phyloP scores from a whole-genome alignment of 2,797 vertebrate genomes.

The Melanotaenia parkinsoni region DNA sequence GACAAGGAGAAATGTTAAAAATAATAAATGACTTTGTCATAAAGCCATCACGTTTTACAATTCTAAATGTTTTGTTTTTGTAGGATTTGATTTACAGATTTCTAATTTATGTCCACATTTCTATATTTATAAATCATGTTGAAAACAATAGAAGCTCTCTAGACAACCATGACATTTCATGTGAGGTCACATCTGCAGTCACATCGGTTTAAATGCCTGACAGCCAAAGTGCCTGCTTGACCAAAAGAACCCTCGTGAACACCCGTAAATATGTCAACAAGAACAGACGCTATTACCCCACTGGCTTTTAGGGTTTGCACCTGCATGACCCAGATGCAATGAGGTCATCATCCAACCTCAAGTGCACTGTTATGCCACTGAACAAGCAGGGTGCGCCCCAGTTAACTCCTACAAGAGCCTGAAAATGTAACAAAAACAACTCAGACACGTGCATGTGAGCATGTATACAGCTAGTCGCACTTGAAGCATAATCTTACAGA shows the following conservation, averaged over 20 bases:
- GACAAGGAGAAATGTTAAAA: slow-evolving; percentile 17
- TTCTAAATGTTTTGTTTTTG: slow-evolving; percentile 18
- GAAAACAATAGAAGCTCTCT: slow-evolving; percentile 34
- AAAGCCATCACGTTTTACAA: slow-evolving; percentile 2
- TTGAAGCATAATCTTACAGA: slow-evolving; percentile 2
- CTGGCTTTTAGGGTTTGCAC: slow-evolving; percentile 70
- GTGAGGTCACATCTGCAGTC: slow-evolving; percentile 67
- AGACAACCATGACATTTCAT: slow-evolving; percentile 50
- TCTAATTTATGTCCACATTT: slow-evolving; percentile 27
- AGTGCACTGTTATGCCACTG: slow-evolving; percentile 36
- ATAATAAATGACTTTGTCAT: not conserved
- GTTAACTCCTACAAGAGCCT: slow-evolving; percentile 28
- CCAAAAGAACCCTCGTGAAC: slow-evolving; percentile 46
- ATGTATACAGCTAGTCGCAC: not conserved
- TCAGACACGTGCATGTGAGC: not conserved
- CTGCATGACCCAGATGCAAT: slow-evolving; percentile 52
- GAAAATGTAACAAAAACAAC: slow-evolving; percentile 33
- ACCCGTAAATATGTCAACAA: slow-evolving; percentile 72
- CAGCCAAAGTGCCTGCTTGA: slow-evolving; percentile 53
- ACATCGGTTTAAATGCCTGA: slow-evolving; percentile 49
- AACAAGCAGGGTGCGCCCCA: slow-evolving; percentile 41
- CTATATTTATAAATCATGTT: slow-evolving; percentile 31
- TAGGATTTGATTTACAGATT: slow-evolving; percentile 32
- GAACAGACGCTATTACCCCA: slow-evolving; percentile 60
- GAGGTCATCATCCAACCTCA: slow-evolving; percentile 61